Conservation (phyloP, 2,113 vertebrate genomes). For the Donacobius atricapilla region DNA sequence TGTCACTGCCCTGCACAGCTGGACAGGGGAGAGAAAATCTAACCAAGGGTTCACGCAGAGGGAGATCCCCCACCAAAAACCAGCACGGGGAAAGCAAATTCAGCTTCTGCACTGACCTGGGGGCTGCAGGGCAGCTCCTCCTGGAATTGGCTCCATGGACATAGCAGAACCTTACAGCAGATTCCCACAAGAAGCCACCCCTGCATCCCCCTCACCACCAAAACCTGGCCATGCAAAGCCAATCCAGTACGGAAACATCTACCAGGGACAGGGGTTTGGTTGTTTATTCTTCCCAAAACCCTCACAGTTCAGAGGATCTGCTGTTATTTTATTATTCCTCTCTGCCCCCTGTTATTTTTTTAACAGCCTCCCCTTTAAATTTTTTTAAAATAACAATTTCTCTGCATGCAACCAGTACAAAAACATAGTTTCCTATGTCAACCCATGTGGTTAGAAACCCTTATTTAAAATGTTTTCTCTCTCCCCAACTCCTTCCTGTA, state of each 20-base stretch:
- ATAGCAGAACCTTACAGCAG: not conserved
- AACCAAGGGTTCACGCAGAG: not conserved
- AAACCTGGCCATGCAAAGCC: not conserved
- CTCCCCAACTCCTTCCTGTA: not conserved
- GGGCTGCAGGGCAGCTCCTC: not conserved
- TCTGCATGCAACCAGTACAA: not conserved
- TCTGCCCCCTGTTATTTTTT: not conserved
- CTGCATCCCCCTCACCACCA: not conserved
- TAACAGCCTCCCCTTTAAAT: not conserved
- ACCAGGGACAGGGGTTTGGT: not conserved
- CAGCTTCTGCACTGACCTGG: not conserved
- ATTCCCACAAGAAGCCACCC: not conserved
- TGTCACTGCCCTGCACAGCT: not conserved
- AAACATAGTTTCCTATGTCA: not conserved
- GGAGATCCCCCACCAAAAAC: not conserved
- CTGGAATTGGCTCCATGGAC: not conserved
- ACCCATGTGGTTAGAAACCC: not conserved
- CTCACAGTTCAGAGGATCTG: not conserved
- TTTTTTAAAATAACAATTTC: not conserved
- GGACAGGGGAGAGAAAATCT: not conserved
- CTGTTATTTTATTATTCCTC: not conserved
- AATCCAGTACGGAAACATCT: not conserved
- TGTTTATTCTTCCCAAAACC: not conserved
- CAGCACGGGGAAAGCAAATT: rapidly evolving
- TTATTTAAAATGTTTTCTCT: not conserved